phyloP scores from a whole-genome alignment of 2,113 vertebrate genomes.

The Lasiurus cinereus region DNA sequence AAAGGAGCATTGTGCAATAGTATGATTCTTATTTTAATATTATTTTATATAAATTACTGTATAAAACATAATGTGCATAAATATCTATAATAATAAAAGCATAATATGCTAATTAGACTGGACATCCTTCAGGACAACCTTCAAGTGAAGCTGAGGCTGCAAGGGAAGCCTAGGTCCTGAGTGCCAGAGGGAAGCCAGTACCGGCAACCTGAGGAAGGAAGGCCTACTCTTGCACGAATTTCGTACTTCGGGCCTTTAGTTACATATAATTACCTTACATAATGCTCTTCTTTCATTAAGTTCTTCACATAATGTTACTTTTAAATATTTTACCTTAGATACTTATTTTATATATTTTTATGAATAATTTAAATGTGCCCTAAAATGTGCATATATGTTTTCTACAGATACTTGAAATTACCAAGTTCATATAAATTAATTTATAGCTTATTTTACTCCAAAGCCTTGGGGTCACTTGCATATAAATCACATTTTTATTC shows the following conservation, averaged over 20 bases:
- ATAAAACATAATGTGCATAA: background rate
- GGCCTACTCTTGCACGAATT: no score
- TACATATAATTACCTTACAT: slow-evolving; percentile 33
- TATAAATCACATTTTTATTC: slow-evolving; percentile 60
- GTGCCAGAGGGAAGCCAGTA: no score
- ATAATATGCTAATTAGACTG: no score
- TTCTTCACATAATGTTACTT: slow-evolving; percentile 1
- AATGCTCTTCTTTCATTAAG: background rate
- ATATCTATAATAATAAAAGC: no score
- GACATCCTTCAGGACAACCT: no score
- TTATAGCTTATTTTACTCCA: slow-evolving; percentile 29
- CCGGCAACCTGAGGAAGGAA: no score
- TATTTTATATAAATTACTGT: background rate
- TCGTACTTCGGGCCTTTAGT: background rate
- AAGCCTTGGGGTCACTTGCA: slow-evolving; percentile 3
- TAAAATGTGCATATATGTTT: slow-evolving; percentile 20
- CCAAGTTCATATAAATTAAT: slow-evolving; percentile 20
- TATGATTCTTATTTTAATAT: background rate
- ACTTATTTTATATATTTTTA: background rate
- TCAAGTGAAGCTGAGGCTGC: no score
- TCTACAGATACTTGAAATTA: slow-evolving; percentile 21
- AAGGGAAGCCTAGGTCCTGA: no score
- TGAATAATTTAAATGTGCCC: background rate
- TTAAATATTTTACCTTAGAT: slow-evolving; percentile 38
- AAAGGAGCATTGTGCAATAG: background rate